Base-by-base conservation (phyloP, 2,888 invertebrate species). In the Salticus scenicus region DNA sequence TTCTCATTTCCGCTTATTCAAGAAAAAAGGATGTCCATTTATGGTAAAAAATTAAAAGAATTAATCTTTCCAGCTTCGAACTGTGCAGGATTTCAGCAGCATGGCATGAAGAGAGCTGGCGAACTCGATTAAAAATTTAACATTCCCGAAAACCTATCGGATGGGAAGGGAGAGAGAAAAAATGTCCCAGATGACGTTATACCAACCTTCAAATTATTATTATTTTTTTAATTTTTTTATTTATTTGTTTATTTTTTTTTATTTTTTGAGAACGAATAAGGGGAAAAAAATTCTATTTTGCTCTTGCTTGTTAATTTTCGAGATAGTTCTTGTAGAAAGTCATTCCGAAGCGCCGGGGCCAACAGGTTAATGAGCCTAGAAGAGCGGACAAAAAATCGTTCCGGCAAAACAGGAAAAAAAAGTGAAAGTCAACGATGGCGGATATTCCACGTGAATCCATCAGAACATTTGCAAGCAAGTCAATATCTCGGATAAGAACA, bases 151-250 rank as follows among this genome's bases (percentile, higher is more conserved):
- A 31, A 51, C 24, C 14, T 20, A 20, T 17, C 17, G 64, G 80
- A 51, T 47, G 82, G 30, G 28, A 42, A 67, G n/a, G 28, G 20
- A 42, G 33, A 37, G 37, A 63, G 31, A 70, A 57, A 57, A 77
- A 33, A 63, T 1, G 14, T 31, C 10, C 24, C 17, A 47, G 63
- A 70, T 76, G 77, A 83, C 76, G 33, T 47, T 42, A 17, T 47
- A n/a, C n/a, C 71, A 83, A 83, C 77, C 83, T 83, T 77, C 77
- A 83, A 83, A 83, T 83, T 83, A 83, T 83, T n/a, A n/a, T n/a
- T n/a, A n/a, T n/a, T n/a, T n/a, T n/a, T n/a, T n/a, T n/a, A n/a
- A n/a, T n/a, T n/a, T n/a, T n/a, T n/a, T n/a, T n/a, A n/a, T n/a
- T n/a, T n/a, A n/a, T n/a, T n/a, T n/a, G n/a, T n/a, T n/a, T n/a